Evolutionary conservation across 1,140 invertebrate genomes (phyloP).

Genomic region (Pollicipes pollicipes): DNA sequence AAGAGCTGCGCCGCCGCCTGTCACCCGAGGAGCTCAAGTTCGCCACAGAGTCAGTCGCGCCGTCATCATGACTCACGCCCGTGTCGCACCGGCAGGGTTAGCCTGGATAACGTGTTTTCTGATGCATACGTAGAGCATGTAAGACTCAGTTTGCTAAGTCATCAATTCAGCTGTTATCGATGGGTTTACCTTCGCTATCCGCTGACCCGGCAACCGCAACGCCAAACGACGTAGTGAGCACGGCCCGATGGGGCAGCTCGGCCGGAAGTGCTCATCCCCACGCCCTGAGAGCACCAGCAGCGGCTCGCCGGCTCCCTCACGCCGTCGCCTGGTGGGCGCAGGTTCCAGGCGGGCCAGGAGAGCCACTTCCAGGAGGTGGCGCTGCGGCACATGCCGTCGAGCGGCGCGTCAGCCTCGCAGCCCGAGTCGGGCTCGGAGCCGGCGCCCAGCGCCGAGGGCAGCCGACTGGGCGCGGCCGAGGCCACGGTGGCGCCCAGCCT

Average conservation of each 20-base stretch:
- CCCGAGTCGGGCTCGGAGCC: constrained; percentile 36
- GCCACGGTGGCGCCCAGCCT: constrained; percentile 47
- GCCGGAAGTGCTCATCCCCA: too few species aligned
- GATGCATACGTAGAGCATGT: too few species aligned
- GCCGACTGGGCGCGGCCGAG: constrained; percentile 41
- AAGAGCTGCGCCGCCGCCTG: constrained; percentile 33
- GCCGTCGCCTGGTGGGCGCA: too few species aligned
- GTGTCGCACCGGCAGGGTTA: constrained; percentile 8
- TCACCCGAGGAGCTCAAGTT: constrained; percentile 50
- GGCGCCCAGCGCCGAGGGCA: constrained; percentile 45
- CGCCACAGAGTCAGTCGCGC: constrained; percentile 44
- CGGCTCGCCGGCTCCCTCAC: too few species aligned
- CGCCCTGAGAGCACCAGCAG: too few species aligned
- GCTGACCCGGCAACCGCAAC: too few species aligned
- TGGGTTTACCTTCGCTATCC: too few species aligned
- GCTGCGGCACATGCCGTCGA: constrained; percentile 41
- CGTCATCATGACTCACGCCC: neutral
- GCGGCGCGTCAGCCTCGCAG: constrained; percentile 30
- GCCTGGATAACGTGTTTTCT: too few species aligned
- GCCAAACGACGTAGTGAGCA: too few species aligned
- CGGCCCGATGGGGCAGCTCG: too few species aligned
- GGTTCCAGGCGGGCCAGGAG: constrained; percentile 33
- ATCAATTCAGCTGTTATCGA: too few species aligned
- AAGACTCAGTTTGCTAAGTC: too few species aligned
- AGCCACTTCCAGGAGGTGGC: constrained; percentile 35